phyloP scores from a whole-genome alignment of 2,888 invertebrate genomes.

The Morpho deidamia region DNA sequence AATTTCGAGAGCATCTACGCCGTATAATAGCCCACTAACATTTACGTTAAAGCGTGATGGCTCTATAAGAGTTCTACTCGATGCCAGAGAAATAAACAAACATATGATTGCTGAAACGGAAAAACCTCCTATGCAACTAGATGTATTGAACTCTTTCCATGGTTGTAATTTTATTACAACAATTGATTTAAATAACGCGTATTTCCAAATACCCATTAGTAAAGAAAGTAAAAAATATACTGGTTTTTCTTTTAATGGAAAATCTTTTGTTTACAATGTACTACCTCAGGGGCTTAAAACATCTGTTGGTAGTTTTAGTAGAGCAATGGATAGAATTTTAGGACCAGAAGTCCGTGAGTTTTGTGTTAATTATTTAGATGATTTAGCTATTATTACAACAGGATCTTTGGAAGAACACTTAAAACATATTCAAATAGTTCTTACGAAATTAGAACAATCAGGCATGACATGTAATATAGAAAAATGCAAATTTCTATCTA shows the following conservation, averaged over 20 bases:
- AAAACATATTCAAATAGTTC: conserved; percentile 19
- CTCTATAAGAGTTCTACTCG: conserved; percentile 13
- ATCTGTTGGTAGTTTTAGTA: conserved; percentile 27
- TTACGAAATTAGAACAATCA: conserved; percentile 7
- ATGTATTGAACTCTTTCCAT: conserved; percentile 20
- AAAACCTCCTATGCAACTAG: conserved; percentile 13
- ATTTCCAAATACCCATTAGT: conserved; percentile 22
- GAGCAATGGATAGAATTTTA: conserved; percentile 30
- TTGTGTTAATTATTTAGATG: conserved; percentile 30
- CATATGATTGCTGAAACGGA: conserved; percentile 18
- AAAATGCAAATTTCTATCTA: conserved; percentile 19
- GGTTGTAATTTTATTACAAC: conserved; percentile 18
- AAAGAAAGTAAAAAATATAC: conserved; percentile 10
- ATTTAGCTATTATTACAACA: conserved; percentile 24
- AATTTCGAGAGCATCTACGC: conserved; percentile 16
- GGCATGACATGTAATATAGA: conserved; percentile 17
- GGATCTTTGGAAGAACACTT: conserved; percentile 22
- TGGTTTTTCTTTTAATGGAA: conserved; percentile 20
- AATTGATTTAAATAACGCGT: conserved; percentile 25
- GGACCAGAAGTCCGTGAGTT: conserved; percentile 25
- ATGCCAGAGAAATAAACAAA: conserved; percentile 21
- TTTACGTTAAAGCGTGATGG: conserved; percentile 13
- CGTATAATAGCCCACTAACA: no score
- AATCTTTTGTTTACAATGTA: conserved; percentile 22
- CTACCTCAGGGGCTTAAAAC: conserved; percentile 27